These are phyloP conservation scores for Drosophila macrospina DNA, from an alignment of 2,888 invertebrate genomes.

Conservation along the genomic window DNA sequence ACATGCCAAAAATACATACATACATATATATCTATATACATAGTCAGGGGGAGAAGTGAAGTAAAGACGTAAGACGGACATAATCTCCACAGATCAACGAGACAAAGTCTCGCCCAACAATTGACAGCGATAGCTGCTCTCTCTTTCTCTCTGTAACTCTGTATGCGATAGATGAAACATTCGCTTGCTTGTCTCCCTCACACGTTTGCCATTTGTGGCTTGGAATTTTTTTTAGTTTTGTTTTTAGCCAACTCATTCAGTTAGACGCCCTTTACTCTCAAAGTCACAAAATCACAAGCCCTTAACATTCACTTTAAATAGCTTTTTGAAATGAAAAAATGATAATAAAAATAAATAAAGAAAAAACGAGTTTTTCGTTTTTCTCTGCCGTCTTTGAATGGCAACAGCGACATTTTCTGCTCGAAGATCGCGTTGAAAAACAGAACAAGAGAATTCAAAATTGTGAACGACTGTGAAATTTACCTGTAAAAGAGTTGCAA, in stretches of 20 bases:
- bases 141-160: too few relatives aligned
- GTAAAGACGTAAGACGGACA: constrained; percentile 2
- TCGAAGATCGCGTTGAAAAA: constrained; percentile 33
- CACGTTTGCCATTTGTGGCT: constrained; percentile 16
- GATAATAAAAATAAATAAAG: constrained; percentile 7
- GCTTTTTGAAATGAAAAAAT: constrained; percentile 49
- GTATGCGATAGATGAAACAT: constrained; percentile 7
- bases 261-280: constrained; percentile 49
- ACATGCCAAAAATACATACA: constrained; percentile 33
- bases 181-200: background rate
- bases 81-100: constrained; percentile 26
- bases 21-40: background rate
- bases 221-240: constrained; percentile 17
- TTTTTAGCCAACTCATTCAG: constrained; percentile 41
- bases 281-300: constrained; percentile 60
- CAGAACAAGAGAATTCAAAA: constrained; percentile 14
- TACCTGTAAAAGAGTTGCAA: constrained; percentile 27
- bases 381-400: constrained; percentile 60
- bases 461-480: constrained; percentile 30
- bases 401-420: constrained; percentile 72
- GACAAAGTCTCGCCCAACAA: constrained; percentile 13
- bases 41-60: constrained; percentile 4
- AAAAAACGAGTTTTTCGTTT: constrained; percentile 73
- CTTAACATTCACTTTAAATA: constrained; percentile 77
- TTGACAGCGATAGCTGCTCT: background rate